A percentile compares a stretch with the other conserved stretches of the same genome.
These are phyloP conservation scores for Xestia c-nigrum DNA, from an alignment of 2,888 invertebrate species.

Conservation along the genomic window DNA sequence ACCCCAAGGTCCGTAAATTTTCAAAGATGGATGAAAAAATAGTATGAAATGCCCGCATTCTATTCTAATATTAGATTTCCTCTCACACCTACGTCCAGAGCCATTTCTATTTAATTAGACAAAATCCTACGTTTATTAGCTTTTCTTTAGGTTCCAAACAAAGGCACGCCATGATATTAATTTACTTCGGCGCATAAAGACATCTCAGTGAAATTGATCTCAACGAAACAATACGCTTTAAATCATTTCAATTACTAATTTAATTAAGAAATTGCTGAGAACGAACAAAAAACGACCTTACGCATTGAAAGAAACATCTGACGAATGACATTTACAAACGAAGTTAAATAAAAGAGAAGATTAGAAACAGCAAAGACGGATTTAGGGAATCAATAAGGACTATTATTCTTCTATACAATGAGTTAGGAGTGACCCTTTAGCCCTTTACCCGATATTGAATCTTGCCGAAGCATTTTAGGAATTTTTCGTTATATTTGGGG, in stretches of 20 bases:
- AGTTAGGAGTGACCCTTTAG: conserved; percentile 60
- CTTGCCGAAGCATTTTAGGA: conserved; percentile 74
- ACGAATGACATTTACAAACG: conserved; percentile 31
- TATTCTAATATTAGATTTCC: not conserved
- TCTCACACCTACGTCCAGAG: not conserved
- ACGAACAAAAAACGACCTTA: conserved; percentile 5
- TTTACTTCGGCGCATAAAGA: conserved; percentile 15
- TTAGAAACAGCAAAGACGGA: conserved; percentile 37
- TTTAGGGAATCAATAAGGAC: conserved; percentile 65
- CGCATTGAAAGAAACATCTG: conserved; percentile 29
- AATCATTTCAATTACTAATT: conserved; percentile 27
- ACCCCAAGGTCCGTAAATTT: not conserved
- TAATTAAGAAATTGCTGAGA: conserved; percentile 29
- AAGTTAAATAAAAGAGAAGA: conserved; percentile 35
- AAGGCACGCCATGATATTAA: conserved; percentile 1
- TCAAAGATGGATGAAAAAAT: not conserved
- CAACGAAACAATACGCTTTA: conserved; percentile 2
- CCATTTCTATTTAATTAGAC: conserved; percentile 13
- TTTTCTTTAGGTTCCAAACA: conserved; percentile 19
- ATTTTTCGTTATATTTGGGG: conserved; percentile 79
- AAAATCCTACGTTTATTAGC: not conserved
- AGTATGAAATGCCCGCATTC: not conserved
- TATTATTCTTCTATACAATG: conserved; percentile 72
- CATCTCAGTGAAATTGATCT: conserved; percentile 19
- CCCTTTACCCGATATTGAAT: conserved; percentile 73